Conservation (phyloP, 2,113 vertebrate species). For the Muscicapa adusta region DNA sequence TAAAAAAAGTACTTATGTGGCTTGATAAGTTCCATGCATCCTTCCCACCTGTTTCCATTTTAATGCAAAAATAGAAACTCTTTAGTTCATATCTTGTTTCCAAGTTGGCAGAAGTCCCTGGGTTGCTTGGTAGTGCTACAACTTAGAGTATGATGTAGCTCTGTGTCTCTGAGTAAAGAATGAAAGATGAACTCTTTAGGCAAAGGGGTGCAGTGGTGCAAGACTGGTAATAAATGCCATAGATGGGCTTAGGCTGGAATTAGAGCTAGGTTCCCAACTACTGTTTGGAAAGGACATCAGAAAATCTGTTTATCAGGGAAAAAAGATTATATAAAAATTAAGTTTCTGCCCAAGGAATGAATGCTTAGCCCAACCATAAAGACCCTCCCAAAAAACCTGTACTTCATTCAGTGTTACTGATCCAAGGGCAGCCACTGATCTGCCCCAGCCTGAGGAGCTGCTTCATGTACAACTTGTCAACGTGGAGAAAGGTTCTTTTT, state of each 20-base stretch:
- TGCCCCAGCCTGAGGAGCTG: background rate
- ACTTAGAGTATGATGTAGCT: background rate
- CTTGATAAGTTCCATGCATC: constrained; percentile 58
- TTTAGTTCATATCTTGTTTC: constrained; percentile 48
- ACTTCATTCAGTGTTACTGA: accelerated
- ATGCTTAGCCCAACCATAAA: background rate
- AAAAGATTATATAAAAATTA: background rate
- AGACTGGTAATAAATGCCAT: background rate
- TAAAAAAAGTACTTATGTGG: constrained; percentile 50
- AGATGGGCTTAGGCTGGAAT: background rate
- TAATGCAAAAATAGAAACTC: constrained; percentile 67
- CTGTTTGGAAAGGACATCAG: background rate
- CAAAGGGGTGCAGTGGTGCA: background rate
- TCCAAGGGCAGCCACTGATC: background rate
- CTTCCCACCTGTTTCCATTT: constrained; percentile 71
- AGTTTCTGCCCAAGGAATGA: background rate
- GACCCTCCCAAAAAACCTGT: background rate
- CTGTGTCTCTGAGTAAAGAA: background rate
- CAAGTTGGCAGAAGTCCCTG: constrained; percentile 1
- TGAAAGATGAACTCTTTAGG: background rate
- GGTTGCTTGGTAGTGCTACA: background rate
- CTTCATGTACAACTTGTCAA: background rate
- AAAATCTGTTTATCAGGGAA: background rate
- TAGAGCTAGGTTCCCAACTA: background rate
- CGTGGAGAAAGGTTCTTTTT: background rate